Evolutionary conservation across 2,888 invertebrate species (phyloP).

Genomic region (Tanypteryx hageni): DNA sequence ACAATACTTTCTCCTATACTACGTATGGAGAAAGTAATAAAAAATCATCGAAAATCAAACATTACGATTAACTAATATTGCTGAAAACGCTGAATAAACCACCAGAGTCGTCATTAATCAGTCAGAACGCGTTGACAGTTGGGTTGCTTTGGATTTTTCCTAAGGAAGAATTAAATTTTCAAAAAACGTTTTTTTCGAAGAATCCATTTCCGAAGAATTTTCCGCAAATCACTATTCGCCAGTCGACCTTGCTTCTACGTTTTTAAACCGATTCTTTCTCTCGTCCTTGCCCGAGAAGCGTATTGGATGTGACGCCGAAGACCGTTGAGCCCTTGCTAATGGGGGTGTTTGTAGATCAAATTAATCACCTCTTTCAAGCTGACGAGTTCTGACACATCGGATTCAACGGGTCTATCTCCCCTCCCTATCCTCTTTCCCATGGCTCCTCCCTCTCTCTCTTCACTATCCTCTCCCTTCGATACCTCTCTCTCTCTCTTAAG

Average conservation of each 20-base stretch:
- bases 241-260: neutral
- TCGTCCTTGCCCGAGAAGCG: neutral
- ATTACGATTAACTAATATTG: too few relatives aligned
- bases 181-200: neutral
- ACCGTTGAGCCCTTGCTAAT: neutral
- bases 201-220: neutral
- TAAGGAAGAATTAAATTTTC: too few relatives aligned
- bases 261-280: neutral
- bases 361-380: neutral
- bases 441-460: neutral
- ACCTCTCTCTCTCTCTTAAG: neutral
- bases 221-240: neutral
- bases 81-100: too few relatives aligned
- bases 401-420: neutral
- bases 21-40: too few relatives aligned
- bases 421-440: neutral
- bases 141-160: too few relatives aligned
- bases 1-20: too few relatives aligned
- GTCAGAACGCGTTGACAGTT: too few relatives aligned
- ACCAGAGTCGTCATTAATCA: too few relatives aligned
- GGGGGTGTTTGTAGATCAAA: neutral
- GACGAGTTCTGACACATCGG: neutral
- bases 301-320: neutral
- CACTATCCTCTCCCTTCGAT: neutral
- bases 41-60: too few relatives aligned